Base-by-base conservation (phyloP, 2,888 invertebrate species). In the Therioaphis trifolii region DNA sequence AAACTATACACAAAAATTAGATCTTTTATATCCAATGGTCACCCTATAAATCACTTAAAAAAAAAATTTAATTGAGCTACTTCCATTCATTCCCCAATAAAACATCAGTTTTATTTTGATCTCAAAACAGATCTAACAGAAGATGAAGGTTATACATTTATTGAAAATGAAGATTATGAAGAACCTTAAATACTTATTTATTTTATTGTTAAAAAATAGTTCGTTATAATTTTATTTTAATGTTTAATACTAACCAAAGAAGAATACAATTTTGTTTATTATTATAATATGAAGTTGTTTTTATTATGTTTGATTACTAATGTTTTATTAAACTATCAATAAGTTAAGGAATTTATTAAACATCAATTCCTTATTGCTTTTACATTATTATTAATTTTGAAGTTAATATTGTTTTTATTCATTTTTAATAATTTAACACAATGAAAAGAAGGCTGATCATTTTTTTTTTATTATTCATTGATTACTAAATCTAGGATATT, bases 311-410 rank as follows among this genome's bases (percentile, higher is more conserved):
- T 55, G 55, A 55, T 55, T 49, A 55, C 55, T 55, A 55, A 55
- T 55, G 18, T 55, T 55, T 55, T 55, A 55, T 55, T 55, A n/a
- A 55, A 55, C 55, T 55, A 55, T 55, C 55, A 55, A 15, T 55
- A 55, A 21, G n/a, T 55, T 55, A 55, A 55, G 55, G 24, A 58
- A 58, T 58, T 58, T 58, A 58, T 58, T 58, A 58, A 58, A 58
- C 58, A 24, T 58, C 24, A 58, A 58, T 58, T 58, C 58, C 58
- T 58, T 58, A 58, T 58, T 58, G 58, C 58, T 58, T 58, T 58
- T 58, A 58, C 24, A 58, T 58, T 58, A 58, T 58, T 58, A 58
- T 58, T 52, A 52, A 52, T 58, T 58, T 58, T 58, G 24, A 58
- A 58, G 58, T 58, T 58, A 58, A 58, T 58, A 58, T 58, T 24